Evolutionary conservation across 2,113 vertebrate genomes (phyloP), one percentile per base, ranked within the genome.

Genomic region (Balaenoptera acutorostrata): DNA sequence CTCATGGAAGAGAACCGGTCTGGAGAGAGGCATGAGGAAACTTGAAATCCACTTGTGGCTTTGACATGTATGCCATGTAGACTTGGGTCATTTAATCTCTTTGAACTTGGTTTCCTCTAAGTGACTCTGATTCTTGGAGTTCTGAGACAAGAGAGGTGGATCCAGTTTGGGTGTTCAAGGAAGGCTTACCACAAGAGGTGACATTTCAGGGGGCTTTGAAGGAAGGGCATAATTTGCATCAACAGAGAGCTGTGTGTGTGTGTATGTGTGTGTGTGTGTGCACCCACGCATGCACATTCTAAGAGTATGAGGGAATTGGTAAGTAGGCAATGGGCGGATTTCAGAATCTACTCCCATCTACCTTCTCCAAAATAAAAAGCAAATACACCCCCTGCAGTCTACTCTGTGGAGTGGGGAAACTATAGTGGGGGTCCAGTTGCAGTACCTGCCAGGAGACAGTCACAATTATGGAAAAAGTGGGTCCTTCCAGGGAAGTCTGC

Each of bases 251-350:
- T 12, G 23, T 31, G n/a, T 72, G 0, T 27, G 31, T 0, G 3
- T 69, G 29, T 18, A 2, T 29, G 63, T 27, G 0, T 27, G 21
- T 1, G 21, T 1, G 5, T 71, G 49, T 13, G 7, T 10, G 49
- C 25, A 61, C 23, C 59, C 9, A 3, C 20, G 21, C 20, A 6
- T 6, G 20, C 31, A 18, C 5, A 21, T 15, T 90, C 75, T 68
- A 55, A 55, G 31, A 69, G 36, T 23, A 5, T 15, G 23, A 36
- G 72, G 49, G 61, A 59, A 17, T 1, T 25, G 33, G 31, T 23
- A 8, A 23, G 46, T 36, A 49, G 46, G 44, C 71, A 44, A 14
- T 27, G 20, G 20, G n/a, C 21, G 36, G 8, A 2, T 57, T 69
- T 93, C 72, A 78, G 39, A 78, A 59, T 69, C 49, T 3, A 36